Percentiles rank a stretch among this genome's conserved stretches.
phyloP scores from a whole-genome alignment of 2,888 invertebrate genomes.

The Polyploca ridens region DNA sequence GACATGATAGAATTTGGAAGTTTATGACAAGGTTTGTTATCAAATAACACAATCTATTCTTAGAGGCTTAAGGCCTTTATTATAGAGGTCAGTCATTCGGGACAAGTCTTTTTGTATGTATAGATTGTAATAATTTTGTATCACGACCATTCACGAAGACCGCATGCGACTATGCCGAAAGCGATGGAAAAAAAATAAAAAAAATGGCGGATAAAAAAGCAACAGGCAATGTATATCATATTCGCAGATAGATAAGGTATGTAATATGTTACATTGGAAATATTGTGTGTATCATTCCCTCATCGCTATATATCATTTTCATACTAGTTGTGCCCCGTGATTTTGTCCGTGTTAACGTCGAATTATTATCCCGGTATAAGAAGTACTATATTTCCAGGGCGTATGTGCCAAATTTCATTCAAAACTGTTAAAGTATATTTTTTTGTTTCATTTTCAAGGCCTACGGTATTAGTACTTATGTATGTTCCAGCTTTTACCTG shows the following conservation, averaged over 20 bases:
- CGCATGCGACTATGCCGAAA: slow-evolving; percentile 41
- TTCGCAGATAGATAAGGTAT: slow-evolving; percentile 51
- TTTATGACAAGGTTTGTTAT: no score
- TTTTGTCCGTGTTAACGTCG: slow-evolving; percentile 22
- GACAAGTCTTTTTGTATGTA: no score
- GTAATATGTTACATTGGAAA: slow-evolving; percentile 34
- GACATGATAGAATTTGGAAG: no score
- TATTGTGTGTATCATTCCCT: slow-evolving; percentile 46
- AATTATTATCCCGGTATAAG: slow-evolving; percentile 8
- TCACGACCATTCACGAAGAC: slow-evolving; percentile 19
- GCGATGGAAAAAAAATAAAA: slow-evolving; percentile 28
- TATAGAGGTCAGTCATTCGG: no score
- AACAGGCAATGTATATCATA: slow-evolving; percentile 59
- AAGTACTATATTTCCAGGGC: slow-evolving; percentile 8
- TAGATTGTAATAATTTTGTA: not conserved
- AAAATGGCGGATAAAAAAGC: slow-evolving; percentile 22
- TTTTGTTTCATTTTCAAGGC: no score
- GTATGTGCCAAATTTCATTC: not conserved
- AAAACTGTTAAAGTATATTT: no score
- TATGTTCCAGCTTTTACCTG: no score
- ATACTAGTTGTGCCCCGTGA: slow-evolving; percentile 24
- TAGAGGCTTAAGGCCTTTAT: no score
- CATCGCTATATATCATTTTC: not conserved
- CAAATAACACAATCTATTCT: no score
- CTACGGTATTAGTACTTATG: no score